A percentile compares a stretch with the other conserved stretches of the same genome.
phyloP scores from a whole-genome alignment of 35 echinoderm and acorn worm genomes.

The Acanthaster planci region DNA sequence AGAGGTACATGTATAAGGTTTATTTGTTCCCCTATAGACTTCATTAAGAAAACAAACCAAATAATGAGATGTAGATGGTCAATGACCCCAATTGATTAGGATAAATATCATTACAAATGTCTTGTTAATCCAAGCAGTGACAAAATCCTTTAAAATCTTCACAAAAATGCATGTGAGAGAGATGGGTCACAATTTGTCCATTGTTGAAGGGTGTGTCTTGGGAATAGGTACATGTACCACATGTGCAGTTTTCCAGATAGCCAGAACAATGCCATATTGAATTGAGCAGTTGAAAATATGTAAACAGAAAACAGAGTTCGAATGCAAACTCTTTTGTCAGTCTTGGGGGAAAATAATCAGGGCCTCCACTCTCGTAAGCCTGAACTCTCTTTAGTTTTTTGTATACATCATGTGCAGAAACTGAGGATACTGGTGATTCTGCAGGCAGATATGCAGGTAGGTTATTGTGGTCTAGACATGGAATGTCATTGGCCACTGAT shows the following conservation, averaged over 20 bases:
- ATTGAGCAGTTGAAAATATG: conserved; percentile 4
- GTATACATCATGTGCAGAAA: not conserved
- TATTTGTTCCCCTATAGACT: not conserved
- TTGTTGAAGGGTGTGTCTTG: not conserved
- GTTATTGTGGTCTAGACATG: not conserved
- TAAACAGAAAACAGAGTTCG: not conserved
- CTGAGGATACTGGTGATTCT: not conserved
- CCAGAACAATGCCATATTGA: not conserved
- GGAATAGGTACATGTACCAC: not conserved
- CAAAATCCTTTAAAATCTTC: not conserved
- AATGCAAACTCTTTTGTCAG: not conserved
- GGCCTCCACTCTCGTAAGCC: not conserved
- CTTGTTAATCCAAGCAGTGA: not conserved
- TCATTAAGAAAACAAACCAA: not conserved
- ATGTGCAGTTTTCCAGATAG: conserved; percentile 4
- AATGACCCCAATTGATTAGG: not conserved
- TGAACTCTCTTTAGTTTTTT: not conserved
- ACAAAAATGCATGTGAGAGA: not conserved
- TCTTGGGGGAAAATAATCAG: not conserved
- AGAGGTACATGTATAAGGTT: not conserved
- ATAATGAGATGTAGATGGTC: not conserved
- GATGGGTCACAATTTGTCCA: not conserved
- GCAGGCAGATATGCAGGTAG: not conserved
- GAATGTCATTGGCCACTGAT: not conserved
- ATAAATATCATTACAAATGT: not conserved